Evolutionary conservation across 2,113 vertebrate species (phyloP), one percentile per base, ranked within the genome.

Genomic region (Pampusana beccarii): DNA sequence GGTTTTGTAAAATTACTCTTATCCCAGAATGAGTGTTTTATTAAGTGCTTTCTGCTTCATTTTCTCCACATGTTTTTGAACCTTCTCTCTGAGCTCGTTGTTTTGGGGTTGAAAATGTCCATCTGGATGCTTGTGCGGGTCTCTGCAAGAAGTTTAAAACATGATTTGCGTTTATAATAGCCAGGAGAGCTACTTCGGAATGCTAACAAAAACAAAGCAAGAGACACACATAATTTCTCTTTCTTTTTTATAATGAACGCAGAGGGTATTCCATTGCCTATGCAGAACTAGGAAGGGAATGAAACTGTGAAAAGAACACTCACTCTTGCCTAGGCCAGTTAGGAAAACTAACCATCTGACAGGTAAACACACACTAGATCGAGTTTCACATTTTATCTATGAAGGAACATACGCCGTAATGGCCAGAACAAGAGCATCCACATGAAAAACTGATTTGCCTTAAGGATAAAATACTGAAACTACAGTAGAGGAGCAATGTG

Each of bases 111-210:
- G 92, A 77, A 83, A 88, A 90, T 40, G 67, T 53, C 56, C 83
- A 65, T 93, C 95, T 83, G 84, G 70, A 33, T 46, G 67, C 5
- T 72, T 93, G 38, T 58, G n/a, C 6, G 7, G 16, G 57, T 97
- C 94, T 95, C 98, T 98, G 97, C 46, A 97, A 96, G 85, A 94
- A 89, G 69, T 79, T 79, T 50, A 95, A 86, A 92, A 90, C 50
- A 42, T 36, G 11, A 65, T 88, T 91, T 90, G 48, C 34, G 75
- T 38, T 91, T 61, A 21, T 34, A 90, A 92, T 44, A 57, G 50
- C 11, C 13, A 83, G 29, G 10, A 25, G 56, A 87, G 16, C 40
- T 75, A 61, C 54, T 83, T 54, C 40, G 40, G 44, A 89, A 69
- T 58, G 31, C 42, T 72, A 58, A 24, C 9, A 82, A 75, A 87